These are phyloP conservation scores for Drosophila saltans DNA, from an alignment of 1,140 invertebrate species.

Conservation along the genomic window DNA sequence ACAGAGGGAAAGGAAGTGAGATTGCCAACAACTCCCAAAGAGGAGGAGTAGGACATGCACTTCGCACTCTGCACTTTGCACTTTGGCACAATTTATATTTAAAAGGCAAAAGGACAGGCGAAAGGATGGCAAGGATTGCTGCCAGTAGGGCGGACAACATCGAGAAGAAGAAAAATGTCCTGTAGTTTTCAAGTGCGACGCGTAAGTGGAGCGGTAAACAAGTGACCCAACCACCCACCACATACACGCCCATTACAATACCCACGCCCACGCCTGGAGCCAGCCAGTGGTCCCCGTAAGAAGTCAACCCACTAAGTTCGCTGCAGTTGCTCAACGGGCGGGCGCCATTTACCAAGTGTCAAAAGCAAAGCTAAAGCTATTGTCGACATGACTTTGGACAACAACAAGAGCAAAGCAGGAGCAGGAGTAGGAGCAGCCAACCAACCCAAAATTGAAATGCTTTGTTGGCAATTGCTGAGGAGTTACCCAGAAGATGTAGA, in stretches of 20 bases:
- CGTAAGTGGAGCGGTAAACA: conserved; percentile 77
- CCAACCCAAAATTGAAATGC: conserved; percentile 68
- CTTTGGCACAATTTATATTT: conserved; percentile 62
- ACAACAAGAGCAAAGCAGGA: conserved; percentile 58
- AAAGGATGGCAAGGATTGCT: conserved; percentile 14
- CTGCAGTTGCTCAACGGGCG: conserved; percentile 74
- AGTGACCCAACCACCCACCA: conserved; percentile 52
- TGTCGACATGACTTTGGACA: conserved; percentile 81
- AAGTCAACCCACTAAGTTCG: conserved; percentile 45
- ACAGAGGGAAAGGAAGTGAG: neutral
- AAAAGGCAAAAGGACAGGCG: conserved; percentile 31
- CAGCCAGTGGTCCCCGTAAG: neutral
- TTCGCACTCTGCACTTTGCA: conserved; percentile 56
- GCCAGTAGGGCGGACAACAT: conserved; percentile 13
- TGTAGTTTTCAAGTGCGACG: conserved; percentile 56
- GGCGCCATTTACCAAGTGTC: conserved; percentile 82
- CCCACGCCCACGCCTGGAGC: conserved; percentile 19
- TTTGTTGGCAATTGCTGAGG: conserved; percentile 78
- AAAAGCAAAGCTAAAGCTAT: conserved; percentile 82
- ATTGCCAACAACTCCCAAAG: conserved; percentile 1
- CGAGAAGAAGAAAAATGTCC: conserved; percentile 50
- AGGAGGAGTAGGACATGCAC: conserved; percentile 8
- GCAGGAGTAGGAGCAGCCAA: neutral
- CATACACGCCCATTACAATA: conserved; percentile 2
- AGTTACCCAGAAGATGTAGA: conserved; percentile 53